Evolutionary conservation across 2,113 vertebrate genomes (phyloP), one percentile per base, ranked within the genome.

Genomic region (Pelusios castaneus): DNA sequence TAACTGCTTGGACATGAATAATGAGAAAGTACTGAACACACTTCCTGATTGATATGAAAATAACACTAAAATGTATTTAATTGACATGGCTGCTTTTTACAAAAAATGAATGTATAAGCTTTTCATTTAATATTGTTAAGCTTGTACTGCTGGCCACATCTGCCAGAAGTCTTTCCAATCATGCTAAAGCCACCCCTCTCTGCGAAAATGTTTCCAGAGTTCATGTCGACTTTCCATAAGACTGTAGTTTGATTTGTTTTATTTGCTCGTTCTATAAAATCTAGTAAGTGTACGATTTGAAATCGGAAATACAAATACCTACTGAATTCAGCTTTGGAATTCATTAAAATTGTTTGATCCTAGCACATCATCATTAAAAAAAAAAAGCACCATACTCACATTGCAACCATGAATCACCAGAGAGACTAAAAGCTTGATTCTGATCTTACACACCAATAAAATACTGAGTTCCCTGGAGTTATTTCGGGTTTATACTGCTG

Each of bases 11-110:
- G 94, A 93, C 96, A 93, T 82, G 9, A 86, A 67, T 92, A 82
- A 92, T 76, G 82, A 87, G 29, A 43, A 87, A 93, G 79, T 29
- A 85, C 88, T 14, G 93, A 92, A 95, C 79, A 91, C 93, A 92
- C 94, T 98, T 96, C 96, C 91, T 84, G 79, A 49, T 54, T 94
- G 89, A 58, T 76, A 94, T 34, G 85, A 97, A 97, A 85, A 94
- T 22, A 82, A 94, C 87, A 89, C 41, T 93, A 97, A 92, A 84
- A 83, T 2, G 73, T 14, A 45, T 80, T 95, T 92, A 81, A 87
- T 55, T 88, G 70, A 88, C 80, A 89, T 82, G 83, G 85, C 8
- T 55, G 80, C 73, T 85, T 93, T 95, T 92, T 45, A 92, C 76
- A 90, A 91, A 96, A 91, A 87, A 85, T 21, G 93, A 91, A 92